Evolutionary conservation across 37 sponge, comb jelly and placozoan genomes (phyloP).

Genomic region (Diacarnus erythraeanus): DNA sequence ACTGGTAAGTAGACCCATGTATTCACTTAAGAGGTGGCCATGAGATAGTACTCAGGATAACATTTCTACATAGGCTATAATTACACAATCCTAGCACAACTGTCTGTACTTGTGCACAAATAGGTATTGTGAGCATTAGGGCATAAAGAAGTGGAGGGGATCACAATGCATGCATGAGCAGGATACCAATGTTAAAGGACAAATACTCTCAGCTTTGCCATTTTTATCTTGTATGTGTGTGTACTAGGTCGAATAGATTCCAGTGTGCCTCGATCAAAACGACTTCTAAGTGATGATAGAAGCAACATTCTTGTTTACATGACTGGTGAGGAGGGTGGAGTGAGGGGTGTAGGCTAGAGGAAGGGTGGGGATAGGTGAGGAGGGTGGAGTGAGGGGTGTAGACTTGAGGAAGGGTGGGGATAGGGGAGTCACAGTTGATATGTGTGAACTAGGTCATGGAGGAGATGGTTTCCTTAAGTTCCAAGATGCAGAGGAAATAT

Average conservation of each 20-base stretch:
- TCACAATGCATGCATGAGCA: no score
- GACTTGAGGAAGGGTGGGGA: no score
- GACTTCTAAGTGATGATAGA: slow-evolving; percentile 88
- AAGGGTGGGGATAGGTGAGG: background rate
- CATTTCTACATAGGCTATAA: background rate
- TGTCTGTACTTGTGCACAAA: no score
- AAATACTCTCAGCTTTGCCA: no score
- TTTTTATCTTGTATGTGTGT: background rate
- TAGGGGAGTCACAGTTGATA: no score
- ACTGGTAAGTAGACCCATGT: slow-evolving; percentile 61
- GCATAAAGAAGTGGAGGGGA: no score
- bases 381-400: background rate
- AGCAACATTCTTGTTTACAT: slow-evolving; percentile 94
- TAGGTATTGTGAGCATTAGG: no score
- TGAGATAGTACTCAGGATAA: background rate
- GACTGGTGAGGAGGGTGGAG: slow-evolving; percentile 70
- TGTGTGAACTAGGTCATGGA: slow-evolving; percentile 87
- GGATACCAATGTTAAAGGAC: no score
- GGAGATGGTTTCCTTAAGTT: slow-evolving; percentile 95
- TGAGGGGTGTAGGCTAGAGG: background rate
- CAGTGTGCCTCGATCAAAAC: slow-evolving; percentile 88
- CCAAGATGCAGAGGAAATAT: slow-evolving; percentile 95
- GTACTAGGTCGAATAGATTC: slow-evolving; percentile 66
- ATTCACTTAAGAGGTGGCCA: no score
- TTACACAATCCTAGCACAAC: no score